Conservation (phyloP, 2,888 invertebrate genomes). For the Ectobius pallidus region DNA sequence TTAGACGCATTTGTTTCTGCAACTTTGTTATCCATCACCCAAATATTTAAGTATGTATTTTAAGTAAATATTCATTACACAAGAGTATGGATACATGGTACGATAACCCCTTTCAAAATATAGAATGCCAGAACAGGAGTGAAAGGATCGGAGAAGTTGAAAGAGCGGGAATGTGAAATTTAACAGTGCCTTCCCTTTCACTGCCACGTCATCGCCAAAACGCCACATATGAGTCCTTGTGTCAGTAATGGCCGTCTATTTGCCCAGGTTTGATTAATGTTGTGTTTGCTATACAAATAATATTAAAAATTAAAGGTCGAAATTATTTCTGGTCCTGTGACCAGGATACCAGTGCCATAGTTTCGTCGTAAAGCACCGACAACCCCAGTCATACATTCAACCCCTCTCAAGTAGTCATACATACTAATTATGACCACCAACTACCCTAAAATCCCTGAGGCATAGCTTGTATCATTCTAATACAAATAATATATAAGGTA, state of each 20-base stretch:
- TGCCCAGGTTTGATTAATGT: constrained; percentile 20
- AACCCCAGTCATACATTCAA: too few relatives aligned
- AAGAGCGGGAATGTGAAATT: not conserved
- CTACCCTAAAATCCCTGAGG: not conserved
- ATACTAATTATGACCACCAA: not conserved
- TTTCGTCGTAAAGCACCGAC: too few relatives aligned
- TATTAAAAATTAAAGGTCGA: constrained; percentile 24
- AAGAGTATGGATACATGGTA: not conserved
- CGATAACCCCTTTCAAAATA: not conserved
- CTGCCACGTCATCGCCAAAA: not conserved
- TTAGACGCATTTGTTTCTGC: constrained; percentile 10
- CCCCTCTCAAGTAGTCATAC: not conserved
- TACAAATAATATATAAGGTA: not conserved
- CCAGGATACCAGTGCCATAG: not conserved
- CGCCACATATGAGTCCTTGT: not conserved
- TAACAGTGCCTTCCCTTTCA: not conserved
- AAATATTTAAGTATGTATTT: constrained; percentile 24
- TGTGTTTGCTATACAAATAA: constrained; percentile 23
- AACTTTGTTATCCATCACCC: constrained; percentile 18
- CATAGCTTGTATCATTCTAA: not conserved
- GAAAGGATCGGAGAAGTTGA: not conserved
- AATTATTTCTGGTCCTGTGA: constrained; percentile 16
- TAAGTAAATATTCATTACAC: constrained; percentile 24
- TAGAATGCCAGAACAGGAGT: too few relatives aligned
- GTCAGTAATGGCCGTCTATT: constrained; percentile 11